Evolutionary conservation across 2,888 invertebrate species (phyloP), one percentile per base, ranked within the genome.

Genomic region (Tetheella fluctuosa): DNA sequence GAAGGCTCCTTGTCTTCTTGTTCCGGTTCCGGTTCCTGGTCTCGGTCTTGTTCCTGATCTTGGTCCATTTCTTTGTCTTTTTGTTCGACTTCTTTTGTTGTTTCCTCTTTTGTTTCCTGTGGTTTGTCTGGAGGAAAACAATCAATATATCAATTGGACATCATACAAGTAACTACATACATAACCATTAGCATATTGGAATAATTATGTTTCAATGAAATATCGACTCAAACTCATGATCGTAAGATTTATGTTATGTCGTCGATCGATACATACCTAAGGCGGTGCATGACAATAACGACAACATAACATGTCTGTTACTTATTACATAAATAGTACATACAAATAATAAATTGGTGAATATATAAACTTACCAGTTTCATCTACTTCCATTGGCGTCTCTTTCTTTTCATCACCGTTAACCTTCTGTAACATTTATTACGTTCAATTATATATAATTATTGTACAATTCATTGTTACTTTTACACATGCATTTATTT

Each of bases 361-460:
- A 5, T 12, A 12, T 12, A 12, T 12, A 2, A 34, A 75, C 85
- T 80, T 59, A 91, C 90, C 91, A 74, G 88, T 85, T 77, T 90
- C 86, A 64, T 92, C 91, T 53, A 91, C 89, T 64, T 90, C 92
- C 91, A 91, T 91, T 0, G 86, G 78, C 1, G 86, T 79, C 59
- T 86, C 87, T 70, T 84, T 88, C 60, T 88, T 88, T 59, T 92
- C 90, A 62, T 90, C 89, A 6, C 93, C 93, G 23, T 93, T 93
- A 60, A 91, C 79, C 74, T 93, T 93, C 93, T 93, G 89, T 8
- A 83, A 80, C 39, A 63, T 30, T 23, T 12, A 39, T 52, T 54
- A 59, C 17, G 52, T 39, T 37, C 60, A 58, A 39, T 39, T n/a
- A n/a, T 60, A 20, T 48, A 48, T 17, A 37, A 54, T 28, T 56